phyloP scores from a whole-genome alignment of 2,888 invertebrate genomes.

The Caenorhabditis doughertyi region DNA sequence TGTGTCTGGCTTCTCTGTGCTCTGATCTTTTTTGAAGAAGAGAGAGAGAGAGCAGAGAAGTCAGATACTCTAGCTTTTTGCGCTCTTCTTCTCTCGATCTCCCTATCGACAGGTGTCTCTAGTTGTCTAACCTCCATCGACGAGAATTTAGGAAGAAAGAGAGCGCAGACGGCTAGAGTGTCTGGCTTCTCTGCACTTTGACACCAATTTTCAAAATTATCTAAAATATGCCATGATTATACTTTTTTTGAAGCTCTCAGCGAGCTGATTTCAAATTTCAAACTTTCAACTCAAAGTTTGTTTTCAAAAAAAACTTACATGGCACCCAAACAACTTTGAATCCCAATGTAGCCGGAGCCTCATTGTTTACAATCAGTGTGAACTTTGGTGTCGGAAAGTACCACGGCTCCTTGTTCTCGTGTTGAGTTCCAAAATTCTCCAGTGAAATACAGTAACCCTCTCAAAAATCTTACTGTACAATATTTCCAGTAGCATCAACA shows the following conservation, averaged over 20 bases:
- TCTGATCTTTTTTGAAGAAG: too few species aligned
- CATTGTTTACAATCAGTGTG: conserved; percentile 13
- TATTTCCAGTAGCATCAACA: conserved; percentile 19
- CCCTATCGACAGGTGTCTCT: too few species aligned
- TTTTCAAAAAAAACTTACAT: conserved; percentile 3
- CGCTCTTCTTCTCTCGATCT: too few species aligned
- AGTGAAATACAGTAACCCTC: too few species aligned
- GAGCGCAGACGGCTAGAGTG: not conserved
- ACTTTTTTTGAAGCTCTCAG: not conserved
- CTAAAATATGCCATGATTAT: too few species aligned
- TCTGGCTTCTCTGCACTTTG: too few species aligned
- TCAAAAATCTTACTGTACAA: not conserved
- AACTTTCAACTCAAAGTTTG: not conserved
- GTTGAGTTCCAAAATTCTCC: not conserved
- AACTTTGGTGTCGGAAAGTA: conserved; percentile 31
- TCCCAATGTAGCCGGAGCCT: conserved; percentile 11
- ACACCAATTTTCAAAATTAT: too few species aligned
- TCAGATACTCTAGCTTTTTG: too few species aligned
- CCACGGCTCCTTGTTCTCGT: conserved; percentile 10
- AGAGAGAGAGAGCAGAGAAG: too few species aligned
- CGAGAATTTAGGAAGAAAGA: too few species aligned
- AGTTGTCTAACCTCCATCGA: too few species aligned
- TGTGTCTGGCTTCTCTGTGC: too few species aligned
- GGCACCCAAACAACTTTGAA: conserved; percentile 30
- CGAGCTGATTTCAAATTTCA: not conserved